Evolutionary conservation across 1,140 invertebrate genomes (phyloP).

Genomic region (Drosophila gunungcola): DNA sequence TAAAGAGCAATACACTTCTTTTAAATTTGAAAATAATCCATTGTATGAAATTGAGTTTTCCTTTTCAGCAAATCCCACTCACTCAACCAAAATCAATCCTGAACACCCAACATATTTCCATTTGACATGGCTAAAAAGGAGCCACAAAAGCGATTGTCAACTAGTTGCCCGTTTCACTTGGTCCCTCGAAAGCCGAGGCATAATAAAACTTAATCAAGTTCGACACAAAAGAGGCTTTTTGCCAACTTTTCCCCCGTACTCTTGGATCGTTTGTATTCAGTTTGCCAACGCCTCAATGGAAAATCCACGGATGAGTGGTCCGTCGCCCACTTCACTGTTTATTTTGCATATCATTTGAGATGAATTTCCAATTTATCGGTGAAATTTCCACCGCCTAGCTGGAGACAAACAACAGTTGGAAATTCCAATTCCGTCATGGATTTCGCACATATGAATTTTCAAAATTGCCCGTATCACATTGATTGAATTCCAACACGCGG

Average conservation of each 20-base stretch:
- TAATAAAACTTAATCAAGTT: conserved; percentile 51
- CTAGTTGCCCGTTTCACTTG: conserved; percentile 16
- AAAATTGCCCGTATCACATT: conserved; percentile 58
- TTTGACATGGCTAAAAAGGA: conserved; percentile 13
- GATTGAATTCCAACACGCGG: conserved; percentile 62
- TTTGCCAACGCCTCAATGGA: conserved; percentile 22
- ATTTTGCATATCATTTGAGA: conserved; percentile 68
- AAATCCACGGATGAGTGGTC: conserved; percentile 39
- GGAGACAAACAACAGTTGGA: conserved; percentile 21
- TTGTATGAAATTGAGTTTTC: conserved; percentile 4
- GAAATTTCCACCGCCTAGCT: conserved; percentile 20
- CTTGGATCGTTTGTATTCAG: conserved; percentile 22
- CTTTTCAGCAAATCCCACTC: background rate
- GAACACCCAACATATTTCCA: conserved; percentile 3
- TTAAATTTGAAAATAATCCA: background rate
- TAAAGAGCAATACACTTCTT: no score
- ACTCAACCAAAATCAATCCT: conserved; percentile 6
- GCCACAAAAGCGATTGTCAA: conserved; percentile 32
- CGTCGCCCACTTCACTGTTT: conserved; percentile 53
- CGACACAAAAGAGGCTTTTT: conserved; percentile 34
- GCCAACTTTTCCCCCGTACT: conserved; percentile 26
- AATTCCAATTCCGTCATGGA: conserved; percentile 58
- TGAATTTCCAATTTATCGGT: conserved; percentile 37
- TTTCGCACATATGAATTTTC: conserved; percentile 57
- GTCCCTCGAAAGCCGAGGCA: conserved; percentile 4